phyloP scores from a whole-genome alignment of 2,888 invertebrate genomes.

The Morpho deidamia region DNA sequence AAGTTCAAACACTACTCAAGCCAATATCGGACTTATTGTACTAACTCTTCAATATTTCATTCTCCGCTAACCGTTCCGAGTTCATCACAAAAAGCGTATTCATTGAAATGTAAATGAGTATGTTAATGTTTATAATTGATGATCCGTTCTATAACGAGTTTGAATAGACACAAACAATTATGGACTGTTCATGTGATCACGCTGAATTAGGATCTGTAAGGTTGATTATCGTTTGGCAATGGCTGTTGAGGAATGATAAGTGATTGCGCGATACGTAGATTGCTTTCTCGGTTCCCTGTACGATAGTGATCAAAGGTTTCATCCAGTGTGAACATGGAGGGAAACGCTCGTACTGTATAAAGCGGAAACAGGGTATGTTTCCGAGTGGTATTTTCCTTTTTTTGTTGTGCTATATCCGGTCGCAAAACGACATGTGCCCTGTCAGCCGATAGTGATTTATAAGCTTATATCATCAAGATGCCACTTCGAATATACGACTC shows the following conservation, averaged over 20 bases:
- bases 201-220: slow-evolving; percentile 34
- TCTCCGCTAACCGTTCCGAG: slow-evolving; percentile 26
- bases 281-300: slow-evolving; percentile 58
- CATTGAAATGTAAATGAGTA: slow-evolving; percentile 32
- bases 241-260: slow-evolving; percentile 49
- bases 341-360: slow-evolving; percentile 44
- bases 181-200: slow-evolving; percentile 27
- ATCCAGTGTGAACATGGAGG: slow-evolving; percentile 41
- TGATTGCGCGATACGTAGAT: slow-evolving; percentile 55
- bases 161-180: slow-evolving; percentile 27
- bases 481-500: slow-evolving; percentile 32
- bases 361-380: slow-evolving; percentile 46
- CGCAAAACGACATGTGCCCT: slow-evolving; percentile 42
- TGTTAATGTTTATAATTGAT: slow-evolving; percentile 35
- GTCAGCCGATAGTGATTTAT: slow-evolving; percentile 59
- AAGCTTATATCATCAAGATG: slow-evolving; percentile 39
- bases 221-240: slow-evolving; percentile 35
- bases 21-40: slow-evolving; percentile 55
- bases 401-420: slow-evolving; percentile 54
- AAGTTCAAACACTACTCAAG: slow-evolving; percentile 57
- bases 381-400: slow-evolving; percentile 53
- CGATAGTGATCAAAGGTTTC: slow-evolving; percentile 62
- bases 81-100: slow-evolving; percentile 26
- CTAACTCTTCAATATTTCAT: slow-evolving; percentile 33
- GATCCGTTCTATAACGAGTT: slow-evolving; percentile 26